Conservation (phyloP, 2,888 invertebrate species). For the Pheosia tremula region DNA sequence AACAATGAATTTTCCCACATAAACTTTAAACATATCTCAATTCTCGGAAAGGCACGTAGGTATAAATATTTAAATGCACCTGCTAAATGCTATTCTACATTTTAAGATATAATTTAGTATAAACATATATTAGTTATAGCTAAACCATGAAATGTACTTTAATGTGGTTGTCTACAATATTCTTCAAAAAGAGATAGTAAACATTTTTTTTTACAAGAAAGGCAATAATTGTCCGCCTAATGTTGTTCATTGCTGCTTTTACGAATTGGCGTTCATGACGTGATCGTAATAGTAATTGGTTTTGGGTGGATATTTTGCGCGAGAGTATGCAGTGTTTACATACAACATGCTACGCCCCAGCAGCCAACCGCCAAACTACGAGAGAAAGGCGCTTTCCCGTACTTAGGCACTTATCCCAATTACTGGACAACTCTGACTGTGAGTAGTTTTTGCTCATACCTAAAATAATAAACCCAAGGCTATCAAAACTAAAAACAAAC, state of each 20-base stretch:
- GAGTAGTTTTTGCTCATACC: too few relatives aligned
- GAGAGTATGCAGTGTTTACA: slow-evolving; percentile 58
- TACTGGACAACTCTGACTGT: slow-evolving; percentile 29
- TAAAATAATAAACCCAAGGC: too few relatives aligned
- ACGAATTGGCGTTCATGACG: too few relatives aligned
- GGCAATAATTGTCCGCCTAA: too few relatives aligned
- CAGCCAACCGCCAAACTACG: slow-evolving; percentile 47
- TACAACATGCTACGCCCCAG: slow-evolving; percentile 64
- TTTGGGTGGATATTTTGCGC: not conserved
- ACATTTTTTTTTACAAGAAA: too few relatives aligned
- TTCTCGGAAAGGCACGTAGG: slow-evolving; percentile 59
- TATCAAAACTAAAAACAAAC: slow-evolving; percentile 3
- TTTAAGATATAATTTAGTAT: too few relatives aligned
- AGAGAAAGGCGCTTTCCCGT: slow-evolving; percentile 83
- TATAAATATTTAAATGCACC: not conserved
- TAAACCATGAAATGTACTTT: too few relatives aligned
- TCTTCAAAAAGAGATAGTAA: too few relatives aligned
- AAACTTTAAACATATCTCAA: slow-evolving; percentile 59
- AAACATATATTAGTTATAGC: too few relatives aligned
- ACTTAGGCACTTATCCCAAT: slow-evolving; percentile 44
- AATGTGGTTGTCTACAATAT: too few relatives aligned
- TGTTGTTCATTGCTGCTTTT: too few relatives aligned
- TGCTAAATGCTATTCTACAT: not conserved
- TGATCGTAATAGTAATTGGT: not conserved
- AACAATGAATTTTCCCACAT: slow-evolving; percentile 79